Evolutionary conservation across 1,140 invertebrate species (phyloP).

Genomic region (Zophobas atratus): DNA sequence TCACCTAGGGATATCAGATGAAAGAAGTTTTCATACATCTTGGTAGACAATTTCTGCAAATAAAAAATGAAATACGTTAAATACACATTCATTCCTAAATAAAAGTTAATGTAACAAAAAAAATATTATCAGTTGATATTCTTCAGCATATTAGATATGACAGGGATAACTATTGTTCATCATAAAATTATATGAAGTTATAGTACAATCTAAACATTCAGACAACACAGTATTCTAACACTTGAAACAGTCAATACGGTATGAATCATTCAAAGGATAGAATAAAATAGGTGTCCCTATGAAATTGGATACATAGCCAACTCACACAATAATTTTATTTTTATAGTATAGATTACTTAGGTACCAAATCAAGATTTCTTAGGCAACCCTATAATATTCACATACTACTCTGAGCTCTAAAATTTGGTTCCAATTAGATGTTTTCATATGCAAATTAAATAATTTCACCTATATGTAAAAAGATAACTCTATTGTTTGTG

Average conservation of each 20-base stretch:
- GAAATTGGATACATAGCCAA: background rate
- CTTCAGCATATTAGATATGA: conserved; percentile 2
- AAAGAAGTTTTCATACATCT: too few species aligned
- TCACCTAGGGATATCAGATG: too few species aligned
- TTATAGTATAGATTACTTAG: too few species aligned
- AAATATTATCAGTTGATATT: background rate
- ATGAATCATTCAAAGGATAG: too few species aligned
- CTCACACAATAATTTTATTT: background rate
- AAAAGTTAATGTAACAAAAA: conserved; percentile 26
- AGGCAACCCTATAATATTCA: too few species aligned
- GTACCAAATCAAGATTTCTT: too few species aligned
- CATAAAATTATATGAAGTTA: background rate
- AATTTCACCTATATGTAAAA: too few species aligned
- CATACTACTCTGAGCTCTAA: too few species aligned
- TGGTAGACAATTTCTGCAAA: background rate
- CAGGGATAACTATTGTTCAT: conserved; percentile 27
- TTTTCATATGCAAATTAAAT: too few species aligned
- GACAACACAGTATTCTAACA: background rate
- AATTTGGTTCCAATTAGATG: too few species aligned
- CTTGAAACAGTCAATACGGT: conserved; percentile 14
- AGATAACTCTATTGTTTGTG: too few species aligned
- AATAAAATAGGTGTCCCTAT: too few species aligned
- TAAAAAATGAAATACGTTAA: background rate
- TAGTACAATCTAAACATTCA: background rate
- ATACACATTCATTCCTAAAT: background rate